phyloP scores from a whole-genome alignment of 2,113 vertebrate species.

The Oncorhynchus nerka region DNA sequence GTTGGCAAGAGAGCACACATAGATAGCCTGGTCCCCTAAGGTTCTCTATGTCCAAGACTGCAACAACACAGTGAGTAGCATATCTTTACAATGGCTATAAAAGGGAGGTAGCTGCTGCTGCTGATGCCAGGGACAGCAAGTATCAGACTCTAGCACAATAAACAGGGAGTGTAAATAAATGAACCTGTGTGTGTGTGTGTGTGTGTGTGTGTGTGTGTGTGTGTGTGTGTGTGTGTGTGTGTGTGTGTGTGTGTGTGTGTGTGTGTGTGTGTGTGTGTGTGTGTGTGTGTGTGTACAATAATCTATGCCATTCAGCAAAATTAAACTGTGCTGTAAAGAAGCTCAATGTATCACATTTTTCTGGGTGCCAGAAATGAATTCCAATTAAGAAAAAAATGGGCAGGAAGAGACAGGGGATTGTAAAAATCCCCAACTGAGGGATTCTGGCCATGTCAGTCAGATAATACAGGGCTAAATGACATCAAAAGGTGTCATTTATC shows the following conservation, averaged over 20 bases:
- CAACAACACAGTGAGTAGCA: not conserved
- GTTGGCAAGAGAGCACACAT: too few relatives aligned
- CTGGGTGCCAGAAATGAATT: constrained; percentile 7
- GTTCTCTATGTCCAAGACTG: not conserved
- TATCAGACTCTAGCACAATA: constrained; percentile 62
- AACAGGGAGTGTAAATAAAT: constrained; percentile 44
- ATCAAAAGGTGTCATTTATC: constrained; percentile 26
- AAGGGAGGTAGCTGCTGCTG: constrained; percentile 58
- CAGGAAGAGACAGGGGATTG: not conserved
- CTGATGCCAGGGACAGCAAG: constrained; percentile 63
- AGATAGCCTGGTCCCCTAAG: too few relatives aligned
- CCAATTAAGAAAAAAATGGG: constrained; percentile 7
- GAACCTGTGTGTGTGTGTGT: constrained; percentile 1
- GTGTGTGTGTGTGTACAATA: not conserved
- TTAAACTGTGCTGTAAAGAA: not conserved
- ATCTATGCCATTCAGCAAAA: constrained; percentile 2
- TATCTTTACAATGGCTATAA: constrained; percentile 63
- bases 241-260: too few relatives aligned
- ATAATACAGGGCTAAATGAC: constrained; percentile 23
- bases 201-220: not conserved
- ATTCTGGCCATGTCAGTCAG: constrained; percentile 19
- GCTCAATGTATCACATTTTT: not conserved
- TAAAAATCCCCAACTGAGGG: not conserved
- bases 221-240: too few relatives aligned
- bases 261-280: not conserved